Conservation (phyloP, 2,888 invertebrate genomes). For the Melinaea menophilus region DNA sequence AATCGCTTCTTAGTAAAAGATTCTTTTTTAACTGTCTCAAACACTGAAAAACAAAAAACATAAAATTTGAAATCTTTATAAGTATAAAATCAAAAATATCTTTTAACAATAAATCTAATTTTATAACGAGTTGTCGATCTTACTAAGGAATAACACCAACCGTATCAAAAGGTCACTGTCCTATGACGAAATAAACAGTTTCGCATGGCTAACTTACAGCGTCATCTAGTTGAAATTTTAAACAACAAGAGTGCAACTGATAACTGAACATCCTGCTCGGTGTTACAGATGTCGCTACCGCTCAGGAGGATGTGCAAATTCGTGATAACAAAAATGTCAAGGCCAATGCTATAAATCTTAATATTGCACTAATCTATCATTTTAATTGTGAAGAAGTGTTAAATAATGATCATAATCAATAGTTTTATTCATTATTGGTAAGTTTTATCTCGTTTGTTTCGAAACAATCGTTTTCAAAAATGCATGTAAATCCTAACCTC, state of each 20-base stretch:
- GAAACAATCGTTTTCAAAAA: not conserved
- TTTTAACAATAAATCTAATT: conserved; percentile 31
- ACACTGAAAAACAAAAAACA: no score
- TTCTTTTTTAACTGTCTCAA: no score
- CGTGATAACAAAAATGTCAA: conserved; percentile 69
- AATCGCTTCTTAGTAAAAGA: no score
- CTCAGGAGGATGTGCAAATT: conserved; percentile 56
- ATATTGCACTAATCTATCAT: not conserved
- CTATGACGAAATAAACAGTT: conserved; percentile 38
- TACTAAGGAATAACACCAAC: conserved; percentile 6
- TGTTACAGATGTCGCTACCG: conserved; percentile 45
- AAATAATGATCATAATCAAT: not conserved
- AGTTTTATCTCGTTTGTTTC: not conserved
- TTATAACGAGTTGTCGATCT: conserved; percentile 24
- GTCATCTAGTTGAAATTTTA: conserved; percentile 47
- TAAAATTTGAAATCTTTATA: no score
- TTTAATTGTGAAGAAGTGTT: not conserved
- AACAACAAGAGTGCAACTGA: conserved; percentile 17
- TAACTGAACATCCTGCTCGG: conserved; percentile 10
- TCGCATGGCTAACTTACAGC: conserved; percentile 41
- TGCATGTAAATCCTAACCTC: not conserved
- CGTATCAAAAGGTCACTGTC: conserved; percentile 47
- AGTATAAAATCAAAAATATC: conserved; percentile 4
- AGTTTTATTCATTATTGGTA: not conserved
- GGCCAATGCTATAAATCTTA: conserved; percentile 53